phyloP scores from a whole-genome alignment of 2,113 vertebrate species.

The Eulacestoma nigropectus region DNA sequence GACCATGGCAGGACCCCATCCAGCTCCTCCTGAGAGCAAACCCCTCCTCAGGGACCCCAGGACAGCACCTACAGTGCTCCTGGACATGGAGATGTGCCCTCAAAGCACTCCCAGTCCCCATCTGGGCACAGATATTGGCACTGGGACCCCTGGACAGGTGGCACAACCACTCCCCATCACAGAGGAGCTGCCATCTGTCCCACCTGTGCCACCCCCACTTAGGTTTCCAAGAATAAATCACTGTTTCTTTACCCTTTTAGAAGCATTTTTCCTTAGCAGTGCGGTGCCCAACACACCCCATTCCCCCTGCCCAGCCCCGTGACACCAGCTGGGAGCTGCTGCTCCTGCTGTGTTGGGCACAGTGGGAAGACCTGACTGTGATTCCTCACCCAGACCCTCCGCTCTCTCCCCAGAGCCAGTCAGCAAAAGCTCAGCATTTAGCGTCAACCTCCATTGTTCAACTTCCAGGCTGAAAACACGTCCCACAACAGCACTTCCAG shows the following conservation, averaged over 20 bases:
- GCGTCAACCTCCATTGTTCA: not conserved
- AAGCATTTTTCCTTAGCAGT: not conserved
- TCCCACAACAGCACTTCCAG: not conserved
- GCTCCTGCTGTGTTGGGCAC: not conserved
- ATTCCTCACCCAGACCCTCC: not conserved
- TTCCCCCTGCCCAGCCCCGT: not conserved
- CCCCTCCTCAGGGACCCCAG: rapidly evolving
- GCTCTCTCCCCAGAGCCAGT: not conserved
- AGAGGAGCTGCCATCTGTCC: not conserved
- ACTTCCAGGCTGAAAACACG: not conserved
- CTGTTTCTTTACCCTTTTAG: not conserved
- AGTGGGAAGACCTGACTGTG: not conserved
- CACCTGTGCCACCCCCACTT: not conserved
- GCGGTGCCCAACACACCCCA: not conserved
- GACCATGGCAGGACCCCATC: rapidly evolving
- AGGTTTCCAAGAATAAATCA: not conserved
- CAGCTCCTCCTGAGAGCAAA: not conserved
- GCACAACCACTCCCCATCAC: not conserved
- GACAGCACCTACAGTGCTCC: not conserved
- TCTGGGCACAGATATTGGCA: not conserved
- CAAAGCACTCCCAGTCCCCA: not conserved
- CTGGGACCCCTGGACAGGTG: not conserved
- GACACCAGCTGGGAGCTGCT: not conserved
- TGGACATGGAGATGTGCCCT: not conserved
- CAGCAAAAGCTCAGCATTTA: not conserved